Evolutionary conservation across 1,140 invertebrate genomes (phyloP).

Genomic region (Mylabris phalerata): DNA sequence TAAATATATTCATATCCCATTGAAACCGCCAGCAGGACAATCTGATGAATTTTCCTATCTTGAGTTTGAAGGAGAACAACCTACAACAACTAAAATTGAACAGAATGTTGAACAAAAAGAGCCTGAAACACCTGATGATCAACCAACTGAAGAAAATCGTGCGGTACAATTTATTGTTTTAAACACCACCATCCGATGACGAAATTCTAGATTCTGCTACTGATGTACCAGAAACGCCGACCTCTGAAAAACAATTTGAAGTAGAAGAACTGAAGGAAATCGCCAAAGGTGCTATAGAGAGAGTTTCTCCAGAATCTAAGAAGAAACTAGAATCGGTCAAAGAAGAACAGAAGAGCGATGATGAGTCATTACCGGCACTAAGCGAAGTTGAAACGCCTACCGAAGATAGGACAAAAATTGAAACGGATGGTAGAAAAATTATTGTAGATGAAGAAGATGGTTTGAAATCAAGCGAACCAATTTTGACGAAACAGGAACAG

Average conservation of each 20-base stretch:
- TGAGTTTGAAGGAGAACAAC: constrained; percentile 27
- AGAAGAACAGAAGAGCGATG: constrained; percentile 21
- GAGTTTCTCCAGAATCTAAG: constrained; percentile 25
- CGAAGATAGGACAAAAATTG: neutral
- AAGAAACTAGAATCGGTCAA: constrained; percentile 24
- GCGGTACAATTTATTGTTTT: constrained; percentile 38
- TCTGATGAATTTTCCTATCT: constrained; percentile 37
- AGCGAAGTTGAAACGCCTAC: constrained; percentile 6
- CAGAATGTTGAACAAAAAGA: constrained; percentile 7
- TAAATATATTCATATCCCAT: constrained; percentile 39
- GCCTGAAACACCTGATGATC: constrained; percentile 14
- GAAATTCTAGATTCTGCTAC: constrained; percentile 34
- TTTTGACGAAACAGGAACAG: neutral
- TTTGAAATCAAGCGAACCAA: constrained; percentile 24
- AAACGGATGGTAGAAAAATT: constrained; percentile 16
- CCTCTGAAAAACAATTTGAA: constrained; percentile 32
- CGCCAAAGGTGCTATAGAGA: constrained; percentile 33
- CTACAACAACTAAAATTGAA: neutral
- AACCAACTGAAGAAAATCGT: constrained; percentile 5
- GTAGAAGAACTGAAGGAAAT: constrained; percentile 32
- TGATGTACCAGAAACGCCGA: constrained; percentile 34
- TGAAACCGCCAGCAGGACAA: constrained; percentile 36
- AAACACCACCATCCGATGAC: constrained; percentile 39
- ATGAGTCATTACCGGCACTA: constrained; percentile 8
- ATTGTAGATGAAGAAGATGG: constrained; percentile 36